Percentiles rank a stretch among this genome's conserved stretches.
Conservation (phyloP, 2,888 invertebrate genomes). For the Aquatica leii region DNA sequence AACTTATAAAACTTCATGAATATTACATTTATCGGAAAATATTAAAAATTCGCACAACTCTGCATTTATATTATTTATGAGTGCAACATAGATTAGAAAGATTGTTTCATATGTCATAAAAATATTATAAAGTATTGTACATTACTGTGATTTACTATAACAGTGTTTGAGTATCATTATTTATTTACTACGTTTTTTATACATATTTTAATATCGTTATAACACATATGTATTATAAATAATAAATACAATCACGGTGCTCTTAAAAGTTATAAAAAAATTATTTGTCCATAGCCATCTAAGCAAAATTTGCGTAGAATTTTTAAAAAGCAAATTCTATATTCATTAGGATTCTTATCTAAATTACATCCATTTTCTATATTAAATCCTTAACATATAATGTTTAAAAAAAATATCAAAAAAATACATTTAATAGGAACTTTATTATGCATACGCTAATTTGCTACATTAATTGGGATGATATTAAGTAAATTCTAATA, state of each 20-base stretch:
- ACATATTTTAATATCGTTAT: constrained; percentile 23
- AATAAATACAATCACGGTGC: constrained; percentile 25
- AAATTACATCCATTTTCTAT: constrained; percentile 14
- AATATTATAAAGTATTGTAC: background rate
- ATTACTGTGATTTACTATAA: constrained; percentile 15
- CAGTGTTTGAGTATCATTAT: no score
- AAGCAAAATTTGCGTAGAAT: constrained; percentile 17
- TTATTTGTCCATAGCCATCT: constrained; percentile 19
- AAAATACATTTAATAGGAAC: constrained; percentile 31
- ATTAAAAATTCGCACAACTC: background rate
- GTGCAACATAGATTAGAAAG: no score
- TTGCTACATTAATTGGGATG: constrained; percentile 2
- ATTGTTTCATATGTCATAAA: background rate
- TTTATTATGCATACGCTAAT: constrained; percentile 8
- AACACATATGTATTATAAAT: constrained; percentile 23
- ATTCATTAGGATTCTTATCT: constrained; percentile 22
- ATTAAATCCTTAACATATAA: background rate
- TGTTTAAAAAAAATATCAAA: background rate
- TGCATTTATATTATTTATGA: background rate
- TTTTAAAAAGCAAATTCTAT: constrained; percentile 28
- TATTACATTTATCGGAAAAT: constrained; percentile 19
- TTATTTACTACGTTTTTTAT: constrained; percentile 1
- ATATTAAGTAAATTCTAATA: background rate
- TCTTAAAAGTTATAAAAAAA: constrained; percentile 17
- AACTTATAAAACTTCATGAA: constrained; percentile 27